Percentiles rank a stretch among this genome's conserved stretches.
phyloP scores from a whole-genome alignment of 92 coral and sea anemone species.

The Paragorgia papillata region DNA sequence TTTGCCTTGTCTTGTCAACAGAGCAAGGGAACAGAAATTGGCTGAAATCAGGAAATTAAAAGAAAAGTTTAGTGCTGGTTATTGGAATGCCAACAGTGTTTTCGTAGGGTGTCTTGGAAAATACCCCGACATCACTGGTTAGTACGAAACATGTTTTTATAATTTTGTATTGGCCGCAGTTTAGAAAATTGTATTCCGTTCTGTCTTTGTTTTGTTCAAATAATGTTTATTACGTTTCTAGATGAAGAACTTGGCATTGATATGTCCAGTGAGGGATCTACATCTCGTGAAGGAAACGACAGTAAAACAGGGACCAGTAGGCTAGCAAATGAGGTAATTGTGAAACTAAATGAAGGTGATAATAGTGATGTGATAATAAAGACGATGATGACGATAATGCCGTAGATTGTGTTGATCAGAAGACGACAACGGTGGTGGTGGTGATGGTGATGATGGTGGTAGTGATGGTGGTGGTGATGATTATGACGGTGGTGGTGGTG shows the following conservation, averaged over 20 bases:
- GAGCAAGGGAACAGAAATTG: conserved; percentile 80
- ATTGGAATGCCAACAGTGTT: conserved; percentile 90
- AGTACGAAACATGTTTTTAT: too few species aligned
- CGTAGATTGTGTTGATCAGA: too few species aligned
- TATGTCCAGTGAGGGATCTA: not conserved
- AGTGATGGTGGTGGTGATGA: too few species aligned
- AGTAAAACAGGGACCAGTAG: not conserved
- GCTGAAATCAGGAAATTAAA: conserved; percentile 73
- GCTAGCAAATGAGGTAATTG: not conserved
- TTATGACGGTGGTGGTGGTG: too few species aligned
- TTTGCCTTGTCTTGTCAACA: not conserved
- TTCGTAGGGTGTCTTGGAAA: conserved; percentile 95
- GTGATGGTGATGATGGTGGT: not conserved
- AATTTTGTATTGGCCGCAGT: too few species aligned
- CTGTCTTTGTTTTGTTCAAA: too few species aligned
- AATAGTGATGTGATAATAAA: too few species aligned
- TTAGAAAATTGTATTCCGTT: too few species aligned
- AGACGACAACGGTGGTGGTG: too few species aligned
- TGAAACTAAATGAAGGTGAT: too few species aligned
- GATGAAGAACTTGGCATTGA: conserved; percentile 37
- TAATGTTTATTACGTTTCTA: not conserved
- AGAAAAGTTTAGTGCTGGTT: conserved; percentile 70
- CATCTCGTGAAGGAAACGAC: not conserved
- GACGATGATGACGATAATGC: too few species aligned
- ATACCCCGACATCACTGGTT: conserved; percentile 83